These are phyloP conservation scores for Dromius quadrimaculatus DNA, from an alignment of 2,888 invertebrate species.

Conservation along the genomic window DNA sequence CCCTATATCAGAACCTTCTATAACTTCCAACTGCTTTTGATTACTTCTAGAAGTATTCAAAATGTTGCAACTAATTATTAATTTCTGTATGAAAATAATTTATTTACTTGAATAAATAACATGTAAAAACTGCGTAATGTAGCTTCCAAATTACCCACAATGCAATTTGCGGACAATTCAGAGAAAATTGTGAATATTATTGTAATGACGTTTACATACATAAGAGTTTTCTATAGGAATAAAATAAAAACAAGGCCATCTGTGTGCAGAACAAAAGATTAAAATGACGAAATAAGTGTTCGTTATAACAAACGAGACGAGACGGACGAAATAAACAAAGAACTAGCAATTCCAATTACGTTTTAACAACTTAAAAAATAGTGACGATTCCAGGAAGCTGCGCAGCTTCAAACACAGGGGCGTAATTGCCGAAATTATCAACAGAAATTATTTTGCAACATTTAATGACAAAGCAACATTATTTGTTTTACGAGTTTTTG, in stretches of 20 bases:
- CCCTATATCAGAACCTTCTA: no score
- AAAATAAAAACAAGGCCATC: constrained; percentile 31
- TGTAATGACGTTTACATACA: constrained; percentile 8
- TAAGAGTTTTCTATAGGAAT: not conserved
- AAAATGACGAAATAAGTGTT: constrained; percentile 39
- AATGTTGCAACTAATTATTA: no score
- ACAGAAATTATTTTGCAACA: no score
- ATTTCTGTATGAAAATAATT: no score
- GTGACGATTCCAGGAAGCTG: constrained; percentile 24
- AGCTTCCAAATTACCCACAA: not conserved
- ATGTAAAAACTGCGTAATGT: not conserved
- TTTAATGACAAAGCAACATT: no score
- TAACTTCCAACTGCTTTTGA: no score
- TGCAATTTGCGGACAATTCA: constrained; percentile 11
- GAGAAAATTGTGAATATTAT: constrained; percentile 11
- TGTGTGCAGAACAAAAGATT: constrained; percentile 37
- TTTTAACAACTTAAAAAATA: constrained; percentile 37
- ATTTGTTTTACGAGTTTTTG: no score
- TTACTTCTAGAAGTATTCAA: no score
- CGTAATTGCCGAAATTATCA: constrained; percentile 3
- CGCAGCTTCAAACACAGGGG: constrained; percentile 22
- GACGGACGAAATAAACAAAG: constrained; percentile 32
- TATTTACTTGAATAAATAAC: no score
- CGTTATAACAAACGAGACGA: constrained; percentile 40
- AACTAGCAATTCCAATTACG: constrained; percentile 34